phyloP scores from a whole-genome alignment of 64 coral and sea anemone genomes.

The Montipora efflorescens region DNA sequence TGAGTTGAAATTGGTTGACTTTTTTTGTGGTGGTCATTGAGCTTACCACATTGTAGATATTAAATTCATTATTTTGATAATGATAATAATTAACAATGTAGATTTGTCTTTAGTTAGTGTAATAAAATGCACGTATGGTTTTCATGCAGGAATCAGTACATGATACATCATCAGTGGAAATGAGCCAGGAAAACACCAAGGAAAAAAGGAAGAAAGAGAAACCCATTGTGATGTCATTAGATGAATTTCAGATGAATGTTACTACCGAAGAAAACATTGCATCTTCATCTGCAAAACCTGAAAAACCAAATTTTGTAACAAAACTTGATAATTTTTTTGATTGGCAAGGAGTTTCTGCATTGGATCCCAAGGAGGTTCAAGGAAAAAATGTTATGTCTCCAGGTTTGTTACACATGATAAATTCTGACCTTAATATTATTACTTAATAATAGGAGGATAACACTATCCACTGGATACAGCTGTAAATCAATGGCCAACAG shows the following conservation, averaged over 20 bases:
- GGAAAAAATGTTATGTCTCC: background rate
- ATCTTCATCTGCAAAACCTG: constrained; percentile 6
- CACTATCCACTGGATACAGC: too few species aligned
- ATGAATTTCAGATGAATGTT: constrained; percentile 65
- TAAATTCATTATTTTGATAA: too few species aligned
- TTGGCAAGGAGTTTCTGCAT: background rate
- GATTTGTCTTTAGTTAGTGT: too few species aligned
- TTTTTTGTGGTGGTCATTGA: too few species aligned
- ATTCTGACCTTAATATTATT: too few species aligned
- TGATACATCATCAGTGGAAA: background rate
- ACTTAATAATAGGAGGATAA: too few species aligned
- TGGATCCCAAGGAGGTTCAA: background rate
- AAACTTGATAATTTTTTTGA: constrained; percentile 25
- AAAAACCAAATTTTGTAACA: background rate
- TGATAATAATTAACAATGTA: too few species aligned
- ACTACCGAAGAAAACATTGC: background rate
- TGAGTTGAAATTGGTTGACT: too few species aligned
- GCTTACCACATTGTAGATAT: too few species aligned
- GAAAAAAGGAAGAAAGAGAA: constrained; percentile 76
- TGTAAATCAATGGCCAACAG: too few species aligned
- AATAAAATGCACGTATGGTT: too few species aligned
- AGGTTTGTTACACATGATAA: background rate
- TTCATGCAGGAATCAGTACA: background rate
- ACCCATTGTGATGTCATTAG: constrained; percentile 70
- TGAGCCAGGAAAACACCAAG: constrained; percentile 33